A percentile compares a stretch with the other conserved stretches of the same genome.
Conservation (phyloP, 1,140 invertebrate genomes). For the Halesus radiatus region DNA sequence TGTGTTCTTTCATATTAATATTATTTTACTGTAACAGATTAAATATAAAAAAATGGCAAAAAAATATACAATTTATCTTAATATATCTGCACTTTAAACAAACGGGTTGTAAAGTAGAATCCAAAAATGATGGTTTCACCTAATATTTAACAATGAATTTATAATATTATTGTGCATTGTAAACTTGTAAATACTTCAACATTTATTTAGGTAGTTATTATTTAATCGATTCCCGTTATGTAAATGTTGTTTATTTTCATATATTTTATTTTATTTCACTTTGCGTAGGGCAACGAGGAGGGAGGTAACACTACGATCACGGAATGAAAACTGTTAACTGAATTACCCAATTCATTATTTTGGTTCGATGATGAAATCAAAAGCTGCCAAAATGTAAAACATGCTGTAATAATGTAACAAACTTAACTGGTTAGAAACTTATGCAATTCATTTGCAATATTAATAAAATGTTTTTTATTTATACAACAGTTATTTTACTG, state of each 20-base stretch:
- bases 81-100: background rate
- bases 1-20: no score
- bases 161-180: background rate
- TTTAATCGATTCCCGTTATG: slow-evolving; percentile 14
- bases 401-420: background rate
- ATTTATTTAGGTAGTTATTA: slow-evolving; percentile 16
- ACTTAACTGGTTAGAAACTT: background rate
- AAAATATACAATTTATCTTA: no score
- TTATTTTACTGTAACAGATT: no score
- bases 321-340: no score
- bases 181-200: slow-evolving; percentile 30
- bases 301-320: background rate
- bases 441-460: slow-evolving; percentile 35
- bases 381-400: background rate
- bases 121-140: background rate
- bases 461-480: slow-evolving; percentile 55
- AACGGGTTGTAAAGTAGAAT: background rate
- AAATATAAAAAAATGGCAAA: no score
- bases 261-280: slow-evolving; percentile 18
- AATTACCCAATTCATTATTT: background rate
- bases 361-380: background rate
- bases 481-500: slow-evolving; percentile 3
- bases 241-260: slow-evolving; percentile 32
- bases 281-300: background rate
- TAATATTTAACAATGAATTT: slow-evolving; percentile 7